A percentile compares a stretch with the other conserved stretches of the same genome.
These are phyloP conservation scores for Hyles lineata DNA, from an alignment of 2,888 invertebrate genomes.

Conservation along the genomic window DNA sequence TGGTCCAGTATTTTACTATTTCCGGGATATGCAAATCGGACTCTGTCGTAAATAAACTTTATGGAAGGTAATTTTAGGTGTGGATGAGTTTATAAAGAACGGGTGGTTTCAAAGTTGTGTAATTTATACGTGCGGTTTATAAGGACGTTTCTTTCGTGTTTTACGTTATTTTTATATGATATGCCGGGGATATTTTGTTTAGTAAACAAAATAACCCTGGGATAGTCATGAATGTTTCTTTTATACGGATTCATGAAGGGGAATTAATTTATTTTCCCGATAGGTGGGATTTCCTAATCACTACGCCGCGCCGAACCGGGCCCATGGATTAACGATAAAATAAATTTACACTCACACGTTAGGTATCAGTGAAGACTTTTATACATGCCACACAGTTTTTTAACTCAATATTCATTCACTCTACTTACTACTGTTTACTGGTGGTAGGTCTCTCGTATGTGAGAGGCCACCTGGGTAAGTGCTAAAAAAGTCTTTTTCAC, in stretches of 20 bases:
- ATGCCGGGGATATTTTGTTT: too few species aligned
- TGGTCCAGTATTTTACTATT: slow-evolving; percentile 35
- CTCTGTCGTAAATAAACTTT: slow-evolving; percentile 16
- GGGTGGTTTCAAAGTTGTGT: background rate
- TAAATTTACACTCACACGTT: background rate
- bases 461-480: too few species aligned
- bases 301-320: background rate
- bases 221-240: background rate
- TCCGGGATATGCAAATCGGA: slow-evolving; percentile 34
- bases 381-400: background rate
- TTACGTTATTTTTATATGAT: too few species aligned
- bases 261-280: background rate
- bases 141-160: too few species aligned
- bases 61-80: slow-evolving; percentile 25
- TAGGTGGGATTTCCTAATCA: slow-evolving; percentile 4
- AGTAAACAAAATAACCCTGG: too few species aligned
- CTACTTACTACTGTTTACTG: too few species aligned
- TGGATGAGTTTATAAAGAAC: slow-evolving; percentile 10
- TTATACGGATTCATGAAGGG: background rate
- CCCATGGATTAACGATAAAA: slow-evolving; percentile 9
- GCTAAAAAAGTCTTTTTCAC: too few species aligned
- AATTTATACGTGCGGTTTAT: background rate
- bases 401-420: too few species aligned
- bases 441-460: too few species aligned
- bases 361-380: background rate